A percentile compares a stretch with the other conserved stretches of the same genome.
Evolutionary conservation across 2,888 invertebrate genomes (phyloP).

Genomic region (Notocelia uddmanniana): DNA sequence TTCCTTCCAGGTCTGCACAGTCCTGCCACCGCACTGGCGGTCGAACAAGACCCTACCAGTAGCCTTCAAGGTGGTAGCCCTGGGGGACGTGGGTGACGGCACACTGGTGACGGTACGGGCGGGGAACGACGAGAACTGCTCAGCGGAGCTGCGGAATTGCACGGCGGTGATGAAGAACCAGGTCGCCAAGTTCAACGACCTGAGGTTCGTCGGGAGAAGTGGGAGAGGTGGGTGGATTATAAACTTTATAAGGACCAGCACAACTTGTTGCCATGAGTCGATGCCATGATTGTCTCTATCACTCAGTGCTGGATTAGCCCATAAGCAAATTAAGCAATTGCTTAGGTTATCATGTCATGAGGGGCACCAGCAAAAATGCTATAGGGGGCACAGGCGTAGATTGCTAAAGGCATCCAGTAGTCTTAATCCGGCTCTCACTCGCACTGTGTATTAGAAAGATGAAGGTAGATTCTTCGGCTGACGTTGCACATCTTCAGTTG

Average conservation of each 20-base stretch:
- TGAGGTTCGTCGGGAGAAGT: conserved; percentile 98
- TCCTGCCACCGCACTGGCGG: conserved; percentile 97
- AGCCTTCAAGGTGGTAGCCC: conserved; percentile 97
- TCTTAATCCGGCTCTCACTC: too few relatives aligned
- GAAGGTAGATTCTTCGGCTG: too few relatives aligned
- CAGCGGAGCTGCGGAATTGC: conserved; percentile 96
- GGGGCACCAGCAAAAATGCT: too few relatives aligned
- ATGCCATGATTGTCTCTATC: too few relatives aligned
- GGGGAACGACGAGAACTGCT: conserved; percentile 99
- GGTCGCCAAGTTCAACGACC: conserved; percentile 98
- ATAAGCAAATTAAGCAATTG: too few relatives aligned
- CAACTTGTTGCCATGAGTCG: too few relatives aligned
- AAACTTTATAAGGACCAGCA: not conserved
- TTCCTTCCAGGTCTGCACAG: conserved; percentile 89
- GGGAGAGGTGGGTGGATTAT: conserved; percentile 92
- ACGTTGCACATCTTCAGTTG: too few relatives aligned
- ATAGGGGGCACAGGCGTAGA: too few relatives aligned
- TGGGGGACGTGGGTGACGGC: conserved; percentile 97
- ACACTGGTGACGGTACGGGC: conserved; percentile 97
- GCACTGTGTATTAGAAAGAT: too few relatives aligned
- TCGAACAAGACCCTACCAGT: conserved; percentile 98
- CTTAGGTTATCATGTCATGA: too few relatives aligned
- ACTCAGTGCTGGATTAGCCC: too few relatives aligned
- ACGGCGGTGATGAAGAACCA: conserved; percentile 98
- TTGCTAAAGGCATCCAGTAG: too few relatives aligned